phyloP scores from a whole-genome alignment of 2,113 vertebrate genomes.

The Spilogale gracilis region DNA sequence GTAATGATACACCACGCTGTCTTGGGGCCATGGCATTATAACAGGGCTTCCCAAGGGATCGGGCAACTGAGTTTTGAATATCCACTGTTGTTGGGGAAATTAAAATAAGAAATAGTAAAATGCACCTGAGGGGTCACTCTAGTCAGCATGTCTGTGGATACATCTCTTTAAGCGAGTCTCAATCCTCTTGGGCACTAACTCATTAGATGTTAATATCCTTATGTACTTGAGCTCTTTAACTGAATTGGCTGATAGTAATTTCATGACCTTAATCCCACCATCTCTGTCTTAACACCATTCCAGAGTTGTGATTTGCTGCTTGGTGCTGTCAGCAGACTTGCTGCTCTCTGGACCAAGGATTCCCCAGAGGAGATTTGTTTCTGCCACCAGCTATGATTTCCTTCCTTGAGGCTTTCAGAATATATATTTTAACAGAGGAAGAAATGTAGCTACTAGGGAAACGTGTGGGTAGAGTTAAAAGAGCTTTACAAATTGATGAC shows the following conservation, averaged over 20 bases:
- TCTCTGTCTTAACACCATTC: neutral
- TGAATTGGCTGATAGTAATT: neutral
- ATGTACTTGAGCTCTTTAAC: neutral
- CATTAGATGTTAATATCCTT: neutral
- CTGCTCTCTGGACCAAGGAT: neutral
- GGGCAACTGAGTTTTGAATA: neutral
- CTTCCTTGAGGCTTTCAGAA: slow-evolving; percentile 10
- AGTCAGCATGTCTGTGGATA: neutral
- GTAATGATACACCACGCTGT: rapidly evolving
- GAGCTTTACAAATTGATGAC: slow-evolving; percentile 30
- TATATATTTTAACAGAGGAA: slow-evolving; percentile 19
- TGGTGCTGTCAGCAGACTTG: neutral
- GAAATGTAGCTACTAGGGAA: neutral
- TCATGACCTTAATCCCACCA: neutral
- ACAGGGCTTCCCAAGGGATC: neutral
- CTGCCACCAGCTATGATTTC: neutral
- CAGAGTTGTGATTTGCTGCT: neutral
- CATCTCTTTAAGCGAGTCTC: neutral
- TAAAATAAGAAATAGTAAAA: slow-evolving; percentile 26
- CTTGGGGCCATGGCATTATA: neutral
- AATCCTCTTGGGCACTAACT: neutral
- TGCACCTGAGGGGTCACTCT: neutral
- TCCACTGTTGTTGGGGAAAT: neutral
- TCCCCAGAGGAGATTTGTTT: neutral
- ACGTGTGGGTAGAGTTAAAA: slow-evolving; percentile 37